Conservation (phyloP, 1,140 invertebrate genomes). For the Dendroctonus ponderosae region DNA sequence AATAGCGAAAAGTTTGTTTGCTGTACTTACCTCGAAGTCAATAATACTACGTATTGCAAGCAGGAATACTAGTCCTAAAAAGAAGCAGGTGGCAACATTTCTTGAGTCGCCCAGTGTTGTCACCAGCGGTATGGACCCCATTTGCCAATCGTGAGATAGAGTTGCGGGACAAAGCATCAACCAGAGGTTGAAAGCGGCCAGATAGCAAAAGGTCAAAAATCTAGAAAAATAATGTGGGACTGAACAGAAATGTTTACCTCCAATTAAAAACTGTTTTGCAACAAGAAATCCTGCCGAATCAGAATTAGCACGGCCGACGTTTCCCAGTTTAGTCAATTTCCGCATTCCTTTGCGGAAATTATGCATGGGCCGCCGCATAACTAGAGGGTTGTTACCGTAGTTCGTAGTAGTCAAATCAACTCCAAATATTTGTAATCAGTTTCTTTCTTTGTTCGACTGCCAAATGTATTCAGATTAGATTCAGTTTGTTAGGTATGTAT, state of each 20-base stretch:
- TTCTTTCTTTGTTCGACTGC: slow-evolving; percentile 5
- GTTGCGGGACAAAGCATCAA: slow-evolving; percentile 72
- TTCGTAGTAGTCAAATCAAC: slow-evolving; percentile 1
- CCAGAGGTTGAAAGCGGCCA: slow-evolving; percentile 80
- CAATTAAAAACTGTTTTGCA: no score
- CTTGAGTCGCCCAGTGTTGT: slow-evolving; percentile 66
- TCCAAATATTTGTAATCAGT: slow-evolving; percentile 23
- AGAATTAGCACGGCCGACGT: no score
- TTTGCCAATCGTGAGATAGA: slow-evolving; percentile 84
- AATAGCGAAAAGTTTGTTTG: background rate
- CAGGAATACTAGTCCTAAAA: slow-evolving; percentile 61
- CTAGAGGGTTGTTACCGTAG: no score
- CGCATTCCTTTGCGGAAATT: no score
- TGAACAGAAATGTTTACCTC: no score
- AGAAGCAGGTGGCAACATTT: slow-evolving; percentile 69
- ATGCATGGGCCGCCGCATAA: no score
- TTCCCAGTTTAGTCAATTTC: no score
- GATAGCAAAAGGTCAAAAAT: slow-evolving; percentile 75
- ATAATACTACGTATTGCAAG: slow-evolving; percentile 61
- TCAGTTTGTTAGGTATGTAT: slow-evolving; percentile 20
- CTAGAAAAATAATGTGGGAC: slow-evolving; percentile 49
- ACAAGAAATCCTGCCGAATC: no score
- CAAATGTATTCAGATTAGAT: slow-evolving; percentile 16
- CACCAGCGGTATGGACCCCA: slow-evolving; percentile 79
- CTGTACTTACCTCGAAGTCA: slow-evolving; percentile 64